phyloP scores from a whole-genome alignment of 2,888 invertebrate genomes.

The Nezara viridula region DNA sequence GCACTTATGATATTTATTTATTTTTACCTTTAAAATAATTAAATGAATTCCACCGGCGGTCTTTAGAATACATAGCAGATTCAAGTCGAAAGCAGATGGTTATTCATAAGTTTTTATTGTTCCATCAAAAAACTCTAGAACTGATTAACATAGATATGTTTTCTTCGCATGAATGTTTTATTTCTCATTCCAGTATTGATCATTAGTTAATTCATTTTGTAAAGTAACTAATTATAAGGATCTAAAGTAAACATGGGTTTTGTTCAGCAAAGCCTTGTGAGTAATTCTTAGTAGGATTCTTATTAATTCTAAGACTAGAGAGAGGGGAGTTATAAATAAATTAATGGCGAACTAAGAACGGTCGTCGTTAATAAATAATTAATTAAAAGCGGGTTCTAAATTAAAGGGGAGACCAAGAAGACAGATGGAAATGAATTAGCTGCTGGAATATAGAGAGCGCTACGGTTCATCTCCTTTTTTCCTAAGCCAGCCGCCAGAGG shows the following conservation, averaged over 20 bases:
- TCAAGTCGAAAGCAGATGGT: too few relatives aligned
- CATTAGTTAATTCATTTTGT: neutral
- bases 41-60: too few relatives aligned
- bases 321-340: constrained; percentile 1
- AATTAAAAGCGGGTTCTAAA: constrained; percentile 22
- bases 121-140: too few relatives aligned
- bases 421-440: constrained; percentile 40
- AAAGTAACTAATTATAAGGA: neutral
- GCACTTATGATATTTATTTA: too few relatives aligned
- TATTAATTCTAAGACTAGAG: constrained; percentile 10
- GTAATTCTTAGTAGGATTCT: neutral
- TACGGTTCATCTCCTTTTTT: neutral
- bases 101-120: too few relatives aligned
- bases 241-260: neutral
- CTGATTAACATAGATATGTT: too few relatives aligned
- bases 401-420: neutral
- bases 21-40: too few relatives aligned
- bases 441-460: neutral
- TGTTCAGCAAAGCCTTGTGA: neutral
- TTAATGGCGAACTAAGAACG: neutral
- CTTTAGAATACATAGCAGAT: too few relatives aligned
- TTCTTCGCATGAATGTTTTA: too few relatives aligned
- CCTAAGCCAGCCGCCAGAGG: neutral
- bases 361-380: constrained; percentile 38
- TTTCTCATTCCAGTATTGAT: neutral